These are phyloP conservation scores for Alligator mississippiensis DNA, from an alignment of 2,113 vertebrate genomes.

Conservation along the genomic window DNA sequence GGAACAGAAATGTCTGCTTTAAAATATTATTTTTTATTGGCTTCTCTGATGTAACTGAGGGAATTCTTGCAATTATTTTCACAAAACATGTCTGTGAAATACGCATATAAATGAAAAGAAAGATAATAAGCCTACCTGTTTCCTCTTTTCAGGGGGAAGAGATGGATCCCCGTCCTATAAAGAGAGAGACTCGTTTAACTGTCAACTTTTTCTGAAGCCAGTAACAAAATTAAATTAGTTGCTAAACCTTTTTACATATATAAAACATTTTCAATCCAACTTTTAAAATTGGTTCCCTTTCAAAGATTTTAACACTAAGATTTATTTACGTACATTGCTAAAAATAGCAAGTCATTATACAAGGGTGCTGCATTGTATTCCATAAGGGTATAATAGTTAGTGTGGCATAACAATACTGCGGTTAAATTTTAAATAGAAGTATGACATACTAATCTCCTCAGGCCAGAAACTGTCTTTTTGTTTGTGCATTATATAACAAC, in stretches of 20 bases:
- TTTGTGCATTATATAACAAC: slow-evolving; percentile 35
- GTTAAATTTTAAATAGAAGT: slow-evolving; percentile 59
- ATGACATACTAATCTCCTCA: slow-evolving; percentile 44
- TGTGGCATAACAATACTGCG: slow-evolving; percentile 39
- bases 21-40: background rate
- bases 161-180: slow-evolving; percentile 94
- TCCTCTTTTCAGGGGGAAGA: slow-evolving; percentile 95
- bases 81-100: background rate
- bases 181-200: slow-evolving; percentile 49
- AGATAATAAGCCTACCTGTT: slow-evolving; percentile 85
- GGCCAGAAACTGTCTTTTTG: background rate
- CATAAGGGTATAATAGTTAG: slow-evolving; percentile 40
- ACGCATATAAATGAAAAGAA: background rate
- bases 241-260: background rate
- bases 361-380: slow-evolving; percentile 55
- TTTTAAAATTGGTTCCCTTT: background rate
- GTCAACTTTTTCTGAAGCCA: slow-evolving; percentile 22
- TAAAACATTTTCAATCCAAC: background rate
- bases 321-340: slow-evolving; percentile 27
- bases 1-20: background rate
- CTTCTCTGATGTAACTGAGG: background rate
- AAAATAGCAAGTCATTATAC: slow-evolving; percentile 38
- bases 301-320: background rate
- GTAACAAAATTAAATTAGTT: background rate
- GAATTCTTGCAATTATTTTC: background rate